Percentiles rank a stretch among this genome's conserved stretches.
These are phyloP conservation scores for Lissocephala sabroskyi DNA, from an alignment of 2,888 invertebrate genomes.

Conservation along the genomic window DNA sequence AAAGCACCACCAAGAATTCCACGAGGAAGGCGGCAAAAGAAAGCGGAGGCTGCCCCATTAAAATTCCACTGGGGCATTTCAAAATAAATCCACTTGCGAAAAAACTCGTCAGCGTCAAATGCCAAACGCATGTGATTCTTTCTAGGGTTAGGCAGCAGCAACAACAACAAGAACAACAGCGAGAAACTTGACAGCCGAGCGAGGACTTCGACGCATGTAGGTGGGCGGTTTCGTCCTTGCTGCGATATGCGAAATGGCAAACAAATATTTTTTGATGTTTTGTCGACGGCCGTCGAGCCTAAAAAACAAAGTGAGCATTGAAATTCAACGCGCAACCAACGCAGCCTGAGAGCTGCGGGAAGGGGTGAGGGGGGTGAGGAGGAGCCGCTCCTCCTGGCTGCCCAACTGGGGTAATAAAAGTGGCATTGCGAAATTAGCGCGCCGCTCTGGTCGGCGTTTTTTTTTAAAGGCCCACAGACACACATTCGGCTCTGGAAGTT, in stretches of 20 bases:
- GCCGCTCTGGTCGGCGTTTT: too few species aligned
- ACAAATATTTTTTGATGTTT: constrained; percentile 52
- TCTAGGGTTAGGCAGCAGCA: constrained; percentile 13
- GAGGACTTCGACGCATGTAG: too few species aligned
- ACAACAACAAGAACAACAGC: not conserved
- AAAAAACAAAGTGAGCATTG: constrained; percentile 40
- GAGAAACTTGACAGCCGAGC: not conserved
- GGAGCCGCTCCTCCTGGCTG: constrained; percentile 32
- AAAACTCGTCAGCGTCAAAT: constrained; percentile 61
- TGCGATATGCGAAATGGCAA: constrained; percentile 56
- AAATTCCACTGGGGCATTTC: constrained; percentile 61
- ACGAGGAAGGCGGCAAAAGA: too few species aligned
- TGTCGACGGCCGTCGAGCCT: constrained; percentile 24
- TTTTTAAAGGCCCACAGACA: constrained; percentile 15
- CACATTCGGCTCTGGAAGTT: too few species aligned
- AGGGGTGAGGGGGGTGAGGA: constrained; percentile 24
- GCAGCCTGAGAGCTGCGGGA: constrained; percentile 14
- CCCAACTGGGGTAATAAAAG: too few species aligned
- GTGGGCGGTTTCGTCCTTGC: too few species aligned
- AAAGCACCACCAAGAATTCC: constrained; percentile 1
- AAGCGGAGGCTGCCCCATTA: constrained; percentile 31
- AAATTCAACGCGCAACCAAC: constrained; percentile 63
- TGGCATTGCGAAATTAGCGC: constrained; percentile 22
- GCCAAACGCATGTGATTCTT: constrained; percentile 61
- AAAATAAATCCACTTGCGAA: constrained; percentile 61